Base-by-base conservation (phyloP, 2,113 vertebrate species). In the Herpailurus yagouaroundi region DNA sequence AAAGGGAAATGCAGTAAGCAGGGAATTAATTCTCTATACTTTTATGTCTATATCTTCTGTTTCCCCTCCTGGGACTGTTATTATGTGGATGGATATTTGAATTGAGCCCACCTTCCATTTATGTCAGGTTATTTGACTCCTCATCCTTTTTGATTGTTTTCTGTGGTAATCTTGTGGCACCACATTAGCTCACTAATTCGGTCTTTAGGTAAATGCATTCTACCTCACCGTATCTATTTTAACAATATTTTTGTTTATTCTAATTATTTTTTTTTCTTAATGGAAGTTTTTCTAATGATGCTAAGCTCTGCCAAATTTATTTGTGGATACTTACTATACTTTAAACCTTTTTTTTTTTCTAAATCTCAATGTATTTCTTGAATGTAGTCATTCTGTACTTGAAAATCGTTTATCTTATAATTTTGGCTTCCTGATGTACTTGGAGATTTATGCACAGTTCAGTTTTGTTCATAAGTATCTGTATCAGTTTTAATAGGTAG, bases 221-320 rank as follows among this genome's bases (percentile, higher is more conserved):
- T 66, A 73, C 38, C 57, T 73, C 13, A 21, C 48, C 38, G 25
- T 45, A 76, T 80, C 3, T 33, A 73, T 81, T 52, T 79, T 36
- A 92, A 89, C 1, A 91, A 48, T 41, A 19, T 14, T 23, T 94
- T 66, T 86, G 84, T 4, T 80, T 25, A 74, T 66, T 91, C 48
- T 83, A 77, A 77, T 50, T 79, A 45, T 93, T 66, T 31, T 27
- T n/a, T 89, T 81, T 96, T 85, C n/a, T 64, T 31, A 85, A 69
- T 36, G 13, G 14, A 23, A 45, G 7, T 63, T 1, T 89, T 82
- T 82, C 23, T 91, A 84, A 71, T 29, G 9, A 25, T 90, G 41
- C 33, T 63, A 73, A 71, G 13, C 45, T 71, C 38, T 80, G 27
- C 57, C 52, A 60, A 5, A 68, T 89, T 71, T 57, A 3, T 48